These are phyloP conservation scores for Taeniopygia guttata DNA, from an alignment of 2,797 vertebrate species.

Conservation along the genomic window DNA sequence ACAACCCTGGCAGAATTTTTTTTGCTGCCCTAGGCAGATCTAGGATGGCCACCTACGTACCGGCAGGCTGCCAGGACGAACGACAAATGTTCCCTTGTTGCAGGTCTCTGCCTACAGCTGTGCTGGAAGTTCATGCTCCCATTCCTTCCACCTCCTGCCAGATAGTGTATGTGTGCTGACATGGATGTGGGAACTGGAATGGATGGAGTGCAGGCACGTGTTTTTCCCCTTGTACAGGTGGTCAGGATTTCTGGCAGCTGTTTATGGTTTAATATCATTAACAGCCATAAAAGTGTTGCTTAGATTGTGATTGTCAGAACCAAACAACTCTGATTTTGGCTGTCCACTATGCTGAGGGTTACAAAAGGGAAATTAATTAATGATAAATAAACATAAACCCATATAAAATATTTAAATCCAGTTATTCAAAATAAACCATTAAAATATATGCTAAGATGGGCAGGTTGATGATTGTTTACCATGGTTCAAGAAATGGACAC, in stretches of 20 bases:
- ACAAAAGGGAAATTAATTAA: neutral
- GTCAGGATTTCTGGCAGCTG: constrained; percentile 1
- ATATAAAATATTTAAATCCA: neutral
- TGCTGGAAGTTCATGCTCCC: neutral
- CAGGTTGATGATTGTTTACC: neutral
- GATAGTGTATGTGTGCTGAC: neutral
- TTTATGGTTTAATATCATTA: neutral
- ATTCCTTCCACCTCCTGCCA: neutral
- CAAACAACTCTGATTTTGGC: neutral
- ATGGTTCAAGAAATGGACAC: neutral
- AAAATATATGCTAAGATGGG: neutral
- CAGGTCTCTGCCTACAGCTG: constrained; percentile 16
- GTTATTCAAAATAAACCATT: neutral
- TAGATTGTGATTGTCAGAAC: neutral
- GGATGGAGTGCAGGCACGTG: neutral
- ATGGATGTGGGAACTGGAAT: neutral
- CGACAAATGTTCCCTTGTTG: neutral
- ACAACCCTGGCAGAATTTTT: neutral
- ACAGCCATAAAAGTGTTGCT: neutral
- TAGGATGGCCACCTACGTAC: neutral
- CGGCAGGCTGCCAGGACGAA: neutral
- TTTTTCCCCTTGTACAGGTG: neutral
- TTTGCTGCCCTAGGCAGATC: neutral
- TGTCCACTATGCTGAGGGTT: neutral
- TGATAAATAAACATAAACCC: neutral